Conservation (phyloP, 2,113 vertebrate species). For the Proteles cristata region DNA sequence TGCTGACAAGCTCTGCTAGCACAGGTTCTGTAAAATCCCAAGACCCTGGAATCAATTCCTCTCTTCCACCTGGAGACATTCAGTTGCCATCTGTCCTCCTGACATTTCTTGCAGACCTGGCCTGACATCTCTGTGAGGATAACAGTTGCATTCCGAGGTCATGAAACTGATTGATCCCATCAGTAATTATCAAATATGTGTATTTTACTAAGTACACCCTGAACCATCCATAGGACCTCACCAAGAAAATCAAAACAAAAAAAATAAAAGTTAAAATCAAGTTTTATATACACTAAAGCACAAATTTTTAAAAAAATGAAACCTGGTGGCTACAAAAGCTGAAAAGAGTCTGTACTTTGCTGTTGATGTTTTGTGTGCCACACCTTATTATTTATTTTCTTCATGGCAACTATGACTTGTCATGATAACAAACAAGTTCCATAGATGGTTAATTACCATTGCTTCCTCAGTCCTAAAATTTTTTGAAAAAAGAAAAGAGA, state of each 20-base stretch:
- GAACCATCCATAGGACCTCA: neutral
- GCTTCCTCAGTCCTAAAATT: neutral
- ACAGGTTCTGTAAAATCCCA: neutral
- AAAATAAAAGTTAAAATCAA: neutral
- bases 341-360: neutral
- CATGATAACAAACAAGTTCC: constrained; percentile 24
- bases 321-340: neutral
- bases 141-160: neutral
- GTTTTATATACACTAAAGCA: neutral
- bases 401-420: neutral
- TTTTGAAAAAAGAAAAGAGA: neutral
- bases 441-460: neutral
- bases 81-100: neutral
- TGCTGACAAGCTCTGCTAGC: neutral
- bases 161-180: neutral
- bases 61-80: neutral
- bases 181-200: neutral
- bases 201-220: neutral
- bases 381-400: neutral
- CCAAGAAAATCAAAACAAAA: neutral
- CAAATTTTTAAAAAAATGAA: neutral
- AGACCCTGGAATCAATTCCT: neutral
- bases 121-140: neutral
- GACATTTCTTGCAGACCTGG: neutral
- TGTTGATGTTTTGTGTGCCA: neutral